phyloP scores from a whole-genome alignment of 2,888 invertebrate species.

The Athalia cordata region DNA sequence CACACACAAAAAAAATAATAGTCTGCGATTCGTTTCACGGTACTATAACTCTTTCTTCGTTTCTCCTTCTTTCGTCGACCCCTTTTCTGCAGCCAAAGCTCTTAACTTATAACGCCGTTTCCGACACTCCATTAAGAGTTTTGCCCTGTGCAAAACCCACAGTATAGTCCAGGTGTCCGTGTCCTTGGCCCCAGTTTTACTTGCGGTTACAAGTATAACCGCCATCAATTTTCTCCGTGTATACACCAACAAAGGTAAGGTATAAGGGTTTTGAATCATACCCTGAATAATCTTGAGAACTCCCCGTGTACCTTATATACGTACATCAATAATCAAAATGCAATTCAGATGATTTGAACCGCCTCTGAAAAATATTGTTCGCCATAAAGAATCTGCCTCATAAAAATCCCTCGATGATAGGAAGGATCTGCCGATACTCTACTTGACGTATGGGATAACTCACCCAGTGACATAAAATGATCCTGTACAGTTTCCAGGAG shows the following conservation, averaged over 20 bases:
- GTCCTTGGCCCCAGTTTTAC: slow-evolving; percentile 52
- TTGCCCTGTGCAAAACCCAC: slow-evolving; percentile 62
- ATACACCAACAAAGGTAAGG: too few species aligned
- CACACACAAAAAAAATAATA: too few species aligned
- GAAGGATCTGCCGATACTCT: background rate
- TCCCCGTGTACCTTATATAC: too few species aligned
- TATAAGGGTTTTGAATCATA: too few species aligned
- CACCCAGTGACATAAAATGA: slow-evolving; percentile 12
- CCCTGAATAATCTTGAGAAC: too few species aligned
- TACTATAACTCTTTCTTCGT: too few species aligned
- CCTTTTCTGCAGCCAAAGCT: slow-evolving; percentile 45
- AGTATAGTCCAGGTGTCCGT: slow-evolving; percentile 58
- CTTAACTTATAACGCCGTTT: slow-evolving; percentile 67
- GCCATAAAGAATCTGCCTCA: background rate
- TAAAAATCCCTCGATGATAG: background rate
- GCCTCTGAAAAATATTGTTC: too few species aligned
- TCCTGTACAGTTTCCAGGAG: slow-evolving; percentile 15
- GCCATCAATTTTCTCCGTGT: too few species aligned
- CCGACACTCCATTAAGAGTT: slow-evolving; percentile 72
- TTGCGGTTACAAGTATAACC: background rate
- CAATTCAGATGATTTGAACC: too few species aligned
- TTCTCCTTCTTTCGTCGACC: too few species aligned
- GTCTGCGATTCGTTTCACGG: too few species aligned
- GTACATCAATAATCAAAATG: too few species aligned
- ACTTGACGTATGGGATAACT: background rate